These are phyloP conservation scores for Mythimna albipuncta DNA, from an alignment of 2,888 invertebrate species.

Conservation along the genomic window DNA sequence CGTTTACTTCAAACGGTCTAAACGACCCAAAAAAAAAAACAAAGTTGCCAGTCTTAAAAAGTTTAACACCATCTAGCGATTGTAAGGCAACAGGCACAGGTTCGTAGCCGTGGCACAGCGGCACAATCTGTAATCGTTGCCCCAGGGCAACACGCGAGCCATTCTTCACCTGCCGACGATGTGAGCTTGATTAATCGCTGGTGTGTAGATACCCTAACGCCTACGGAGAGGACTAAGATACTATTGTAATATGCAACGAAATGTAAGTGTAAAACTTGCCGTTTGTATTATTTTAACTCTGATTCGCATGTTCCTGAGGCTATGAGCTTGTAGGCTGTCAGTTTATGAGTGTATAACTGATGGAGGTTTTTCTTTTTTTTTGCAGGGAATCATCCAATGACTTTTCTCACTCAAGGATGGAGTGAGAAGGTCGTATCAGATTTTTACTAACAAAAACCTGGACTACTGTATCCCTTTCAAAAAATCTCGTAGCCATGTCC, in stretches of 20 bases:
- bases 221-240: constrained; percentile 58
- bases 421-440: no score
- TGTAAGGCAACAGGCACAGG: constrained; percentile 57
- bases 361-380: no score
- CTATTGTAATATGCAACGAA: constrained; percentile 58
- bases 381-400: no score
- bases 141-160: constrained; percentile 71
- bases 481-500: no score
- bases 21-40: constrained; percentile 15
- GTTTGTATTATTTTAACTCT: constrained; percentile 49
- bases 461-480: no score
- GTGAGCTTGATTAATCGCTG: constrained; percentile 71
- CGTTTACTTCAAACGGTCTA: neutral
- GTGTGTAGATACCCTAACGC: constrained; percentile 67
- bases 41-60: constrained; percentile 29
- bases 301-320: constrained; percentile 23
- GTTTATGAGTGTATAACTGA: neutral
- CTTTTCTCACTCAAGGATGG: no score
- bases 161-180: constrained; percentile 69
- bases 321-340: constrained; percentile 13
- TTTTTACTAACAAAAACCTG: no score
- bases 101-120: constrained; percentile 56
- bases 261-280: constrained; percentile 40
- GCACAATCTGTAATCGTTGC: constrained; percentile 74
- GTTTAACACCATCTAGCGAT: constrained; percentile 53